phyloP scores from a whole-genome alignment of 2,113 vertebrate genomes.

The Mellivora capensis region DNA sequence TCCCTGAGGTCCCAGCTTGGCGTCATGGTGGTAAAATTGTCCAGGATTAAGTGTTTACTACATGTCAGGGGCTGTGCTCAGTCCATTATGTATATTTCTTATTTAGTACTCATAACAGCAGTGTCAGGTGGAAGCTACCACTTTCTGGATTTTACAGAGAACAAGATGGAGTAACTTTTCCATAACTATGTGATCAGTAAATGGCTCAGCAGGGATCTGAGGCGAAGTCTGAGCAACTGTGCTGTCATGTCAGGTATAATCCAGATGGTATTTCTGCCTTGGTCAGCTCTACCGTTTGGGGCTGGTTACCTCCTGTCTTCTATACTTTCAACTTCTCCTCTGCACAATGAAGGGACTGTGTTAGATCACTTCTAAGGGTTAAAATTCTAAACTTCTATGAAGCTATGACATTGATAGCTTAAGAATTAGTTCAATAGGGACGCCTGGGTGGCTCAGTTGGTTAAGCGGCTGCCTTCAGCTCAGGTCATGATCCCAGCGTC shows the following conservation, averaged over 20 bases:
- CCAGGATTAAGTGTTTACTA: not conserved
- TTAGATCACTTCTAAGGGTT: not conserved
- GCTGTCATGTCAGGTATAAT: not conserved
- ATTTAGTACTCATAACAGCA: not conserved
- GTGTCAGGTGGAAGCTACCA: not conserved
- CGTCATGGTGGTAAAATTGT: fast-evolving
- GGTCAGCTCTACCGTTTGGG: not conserved
- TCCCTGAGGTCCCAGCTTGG: not conserved
- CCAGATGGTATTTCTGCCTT: not conserved
- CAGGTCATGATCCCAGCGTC: too few species aligned
- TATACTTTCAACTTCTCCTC: not conserved
- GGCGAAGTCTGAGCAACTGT: not conserved
- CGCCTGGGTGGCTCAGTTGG: too few species aligned
- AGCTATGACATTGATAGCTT: not conserved
- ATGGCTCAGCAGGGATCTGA: not conserved
- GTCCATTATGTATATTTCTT: not conserved
- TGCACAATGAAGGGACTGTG: not conserved
- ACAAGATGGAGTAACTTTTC: not conserved
- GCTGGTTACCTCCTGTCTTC: not conserved
- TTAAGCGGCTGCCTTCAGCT: too few species aligned
- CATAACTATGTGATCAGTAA: not conserved
- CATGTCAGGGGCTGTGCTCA: not conserved
- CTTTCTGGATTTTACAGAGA: not conserved
- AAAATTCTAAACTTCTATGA: not conserved
- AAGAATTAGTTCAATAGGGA: not conserved